phyloP scores from a whole-genome alignment of 1,140 invertebrate species.

The Panulirus ornatus region DNA sequence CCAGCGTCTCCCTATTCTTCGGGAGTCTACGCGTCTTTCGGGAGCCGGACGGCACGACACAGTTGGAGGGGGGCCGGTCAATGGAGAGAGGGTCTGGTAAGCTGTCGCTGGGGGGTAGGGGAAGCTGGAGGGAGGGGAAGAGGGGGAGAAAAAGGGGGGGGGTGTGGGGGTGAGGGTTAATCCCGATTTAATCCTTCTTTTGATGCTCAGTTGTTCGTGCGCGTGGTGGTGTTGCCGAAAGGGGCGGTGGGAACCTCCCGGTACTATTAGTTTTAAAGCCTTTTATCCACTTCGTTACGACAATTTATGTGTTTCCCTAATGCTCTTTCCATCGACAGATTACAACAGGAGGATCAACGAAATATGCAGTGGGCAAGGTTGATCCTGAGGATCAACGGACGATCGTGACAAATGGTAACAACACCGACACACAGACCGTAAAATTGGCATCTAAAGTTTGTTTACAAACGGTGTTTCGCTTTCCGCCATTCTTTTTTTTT shows the following conservation, averaged over 20 bases:
- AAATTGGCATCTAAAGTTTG: conserved; percentile 59
- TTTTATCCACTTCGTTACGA: neutral
- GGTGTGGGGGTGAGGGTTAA: conserved; percentile 21
- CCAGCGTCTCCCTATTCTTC: neutral
- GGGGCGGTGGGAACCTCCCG: neutral
- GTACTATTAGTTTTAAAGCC: neutral
- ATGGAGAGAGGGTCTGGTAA: conserved; percentile 25
- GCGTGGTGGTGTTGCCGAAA: conserved; percentile 39
- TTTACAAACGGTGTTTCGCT: conserved; percentile 54
- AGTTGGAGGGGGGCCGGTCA: neutral
- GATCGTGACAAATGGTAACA: neutral
- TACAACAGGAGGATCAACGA: neutral
- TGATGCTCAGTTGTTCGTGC: conserved; percentile 68
- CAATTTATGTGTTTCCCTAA: neutral
- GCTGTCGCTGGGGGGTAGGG: neutral
- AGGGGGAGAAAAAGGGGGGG: neutral
- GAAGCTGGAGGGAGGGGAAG: neutral
- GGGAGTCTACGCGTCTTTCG: neutral
- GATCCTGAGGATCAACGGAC: neutral
- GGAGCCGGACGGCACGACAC: neutral
- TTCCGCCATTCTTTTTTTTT: conserved; percentile 44
- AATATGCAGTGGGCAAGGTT: no score
- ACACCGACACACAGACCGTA: conserved; percentile 15
- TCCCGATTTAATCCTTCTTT: conserved; percentile 58
- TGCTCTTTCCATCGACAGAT: neutral